Evolutionary conservation across 1,140 invertebrate species (phyloP).

Genomic region (Psix sp.): DNA sequence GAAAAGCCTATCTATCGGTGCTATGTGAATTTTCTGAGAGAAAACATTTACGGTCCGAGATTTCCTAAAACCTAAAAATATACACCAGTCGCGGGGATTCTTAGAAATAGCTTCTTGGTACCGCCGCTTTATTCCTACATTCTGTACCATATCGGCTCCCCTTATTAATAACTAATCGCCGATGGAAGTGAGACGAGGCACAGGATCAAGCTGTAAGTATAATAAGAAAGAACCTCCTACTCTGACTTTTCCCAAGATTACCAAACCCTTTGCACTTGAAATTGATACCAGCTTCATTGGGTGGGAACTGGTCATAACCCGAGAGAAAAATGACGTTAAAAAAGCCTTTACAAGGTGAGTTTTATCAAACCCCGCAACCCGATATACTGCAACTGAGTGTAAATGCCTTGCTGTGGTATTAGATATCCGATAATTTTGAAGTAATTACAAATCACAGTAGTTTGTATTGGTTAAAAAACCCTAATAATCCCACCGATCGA

Average conservation of each 20-base stretch:
- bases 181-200: constrained; percentile 7
- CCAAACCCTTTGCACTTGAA: no score
- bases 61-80: constrained; percentile 58
- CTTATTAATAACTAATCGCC: constrained; percentile 2
- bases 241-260: no score
- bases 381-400: background rate
- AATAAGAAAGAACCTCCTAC: constrained; percentile 5
- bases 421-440: background rate
- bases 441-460: no score
- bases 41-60: constrained; percentile 50
- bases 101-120: constrained; percentile 41
- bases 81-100: constrained; percentile 64
- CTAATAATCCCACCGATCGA: no score
- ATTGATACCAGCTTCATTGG: background rate
- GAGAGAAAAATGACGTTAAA: background rate
- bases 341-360: background rate
- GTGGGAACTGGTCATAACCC: constrained; percentile 2
- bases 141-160: background rate
- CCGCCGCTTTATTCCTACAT: constrained; percentile 12
- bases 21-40: constrained; percentile 25
- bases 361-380: no score
- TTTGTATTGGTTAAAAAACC: no score
- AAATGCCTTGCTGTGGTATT: background rate
- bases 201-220: background rate
- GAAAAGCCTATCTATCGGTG: no score